A percentile compares a stretch with the other conserved stretches of the same genome.
phyloP scores from a whole-genome alignment of 1,140 invertebrate species.

The Lordiphosa mommai region DNA sequence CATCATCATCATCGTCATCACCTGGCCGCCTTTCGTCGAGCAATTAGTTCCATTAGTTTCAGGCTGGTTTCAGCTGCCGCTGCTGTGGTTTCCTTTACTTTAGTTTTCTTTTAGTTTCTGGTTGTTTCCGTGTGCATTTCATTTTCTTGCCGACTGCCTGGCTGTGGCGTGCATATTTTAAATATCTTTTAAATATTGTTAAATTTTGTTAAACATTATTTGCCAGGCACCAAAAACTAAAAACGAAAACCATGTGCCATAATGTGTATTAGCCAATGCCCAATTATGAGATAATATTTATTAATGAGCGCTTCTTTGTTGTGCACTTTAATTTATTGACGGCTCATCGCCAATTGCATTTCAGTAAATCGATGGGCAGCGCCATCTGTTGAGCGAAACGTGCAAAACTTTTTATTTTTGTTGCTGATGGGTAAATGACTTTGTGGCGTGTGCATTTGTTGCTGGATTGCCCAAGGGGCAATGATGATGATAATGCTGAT shows the following conservation, averaged over 20 bases:
- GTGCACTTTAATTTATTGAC: constrained; percentile 33
- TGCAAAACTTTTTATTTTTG: constrained; percentile 24
- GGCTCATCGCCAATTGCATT: constrained; percentile 35
- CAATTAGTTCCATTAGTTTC: constrained; percentile 76
- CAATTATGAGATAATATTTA: constrained; percentile 73
- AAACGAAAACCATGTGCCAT: constrained; percentile 14
- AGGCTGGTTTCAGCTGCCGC: constrained; percentile 32
- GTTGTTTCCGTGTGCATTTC: constrained; percentile 59
- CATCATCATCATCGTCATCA: background rate
- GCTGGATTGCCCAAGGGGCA: constrained; percentile 4
- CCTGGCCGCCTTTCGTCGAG: constrained; percentile 63
- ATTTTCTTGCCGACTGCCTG: constrained; percentile 44
- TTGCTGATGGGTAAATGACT: constrained; percentile 44
- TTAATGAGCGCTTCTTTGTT: constrained; percentile 48
- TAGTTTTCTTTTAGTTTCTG: constrained; percentile 31
- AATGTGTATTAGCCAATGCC: constrained; percentile 28
- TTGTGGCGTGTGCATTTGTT: constrained; percentile 41
- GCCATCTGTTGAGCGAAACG: constrained; percentile 42
- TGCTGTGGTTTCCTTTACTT: constrained; percentile 32
- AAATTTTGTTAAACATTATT: constrained; percentile 52
- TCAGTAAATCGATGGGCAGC: constrained; percentile 30
- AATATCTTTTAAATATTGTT: constrained; percentile 45
- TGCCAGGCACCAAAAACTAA: constrained; percentile 23
- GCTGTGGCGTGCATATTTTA: constrained; percentile 32
- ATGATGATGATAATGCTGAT: constrained; percentile 20